Evolutionary conservation across 2,797 vertebrate species (phyloP).

Genomic region (Lepilemur ruficaudatus): DNA sequence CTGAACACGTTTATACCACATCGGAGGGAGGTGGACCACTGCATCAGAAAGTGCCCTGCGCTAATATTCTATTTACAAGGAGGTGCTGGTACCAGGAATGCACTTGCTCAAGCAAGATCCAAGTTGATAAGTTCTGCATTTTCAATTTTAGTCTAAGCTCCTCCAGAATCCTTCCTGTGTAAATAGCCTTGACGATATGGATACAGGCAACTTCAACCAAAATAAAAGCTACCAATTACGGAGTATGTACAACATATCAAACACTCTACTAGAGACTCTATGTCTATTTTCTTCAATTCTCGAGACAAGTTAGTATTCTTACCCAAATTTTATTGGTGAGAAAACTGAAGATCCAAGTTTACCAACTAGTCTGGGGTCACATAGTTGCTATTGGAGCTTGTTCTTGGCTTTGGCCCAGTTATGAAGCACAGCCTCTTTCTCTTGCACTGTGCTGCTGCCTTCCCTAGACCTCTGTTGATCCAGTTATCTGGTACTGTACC

Average conservation of each 20-base stretch:
- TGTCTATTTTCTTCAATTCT: not conserved
- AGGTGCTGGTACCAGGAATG: not conserved
- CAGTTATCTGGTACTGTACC: not conserved
- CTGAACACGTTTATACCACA: not conserved
- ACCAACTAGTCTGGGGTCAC: not conserved
- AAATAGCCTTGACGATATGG: not conserved
- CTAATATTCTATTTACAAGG: not conserved
- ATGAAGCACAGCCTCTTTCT: not conserved
- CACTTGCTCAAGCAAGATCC: not conserved
- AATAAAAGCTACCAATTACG: not conserved
- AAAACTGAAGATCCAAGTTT: not conserved
- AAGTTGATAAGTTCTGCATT: not conserved
- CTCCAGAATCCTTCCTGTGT: not conserved
- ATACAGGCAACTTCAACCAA: not conserved
- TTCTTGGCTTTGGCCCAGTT: not conserved
- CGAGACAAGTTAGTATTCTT: not conserved
- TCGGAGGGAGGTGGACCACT: not conserved
- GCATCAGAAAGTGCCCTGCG: not conserved
- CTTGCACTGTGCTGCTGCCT: fast-evolving
- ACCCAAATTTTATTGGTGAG: not conserved
- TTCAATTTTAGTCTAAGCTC: not conserved
- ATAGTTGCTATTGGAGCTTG: not conserved
- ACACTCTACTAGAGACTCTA: not conserved
- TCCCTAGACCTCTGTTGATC: no score
- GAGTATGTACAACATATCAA: not conserved